Conservation (phyloP, 2,888 invertebrate species). For the Apomyelois bistriatella region DNA sequence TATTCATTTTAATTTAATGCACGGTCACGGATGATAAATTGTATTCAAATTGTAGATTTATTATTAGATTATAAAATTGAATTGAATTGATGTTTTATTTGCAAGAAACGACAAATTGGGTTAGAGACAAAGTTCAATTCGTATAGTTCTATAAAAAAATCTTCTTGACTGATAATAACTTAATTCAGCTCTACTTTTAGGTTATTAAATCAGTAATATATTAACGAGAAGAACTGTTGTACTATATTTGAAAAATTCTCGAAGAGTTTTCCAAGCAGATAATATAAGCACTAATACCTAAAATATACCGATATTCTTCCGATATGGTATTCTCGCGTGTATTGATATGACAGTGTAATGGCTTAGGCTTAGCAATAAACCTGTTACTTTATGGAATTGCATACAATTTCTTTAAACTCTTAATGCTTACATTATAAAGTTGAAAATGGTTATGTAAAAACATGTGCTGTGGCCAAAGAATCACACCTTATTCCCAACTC, state of each 20-base stretch:
- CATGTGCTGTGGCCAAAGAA: not conserved
- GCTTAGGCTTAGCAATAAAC: slow-evolving; percentile 28
- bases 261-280: not conserved
- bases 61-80: too few relatives aligned
- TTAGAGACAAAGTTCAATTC: too few relatives aligned
- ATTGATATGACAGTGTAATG: slow-evolving; percentile 31
- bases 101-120: too few relatives aligned
- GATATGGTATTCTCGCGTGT: slow-evolving; percentile 17
- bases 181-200: too few relatives aligned
- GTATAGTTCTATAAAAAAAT: too few relatives aligned
- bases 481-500: not conserved
- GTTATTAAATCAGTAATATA: too few relatives aligned
- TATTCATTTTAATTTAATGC: not conserved
- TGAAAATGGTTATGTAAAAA: slow-evolving; percentile 12
- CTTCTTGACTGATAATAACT: too few relatives aligned
- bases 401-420: not conserved
- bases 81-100: too few relatives aligned
- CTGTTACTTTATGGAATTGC: slow-evolving; percentile 22
- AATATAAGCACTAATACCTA: slow-evolving; percentile 1
- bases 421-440: slow-evolving; percentile 16
- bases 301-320: slow-evolving; percentile 4
- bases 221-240: too few relatives aligned
- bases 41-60: too few relatives aligned
- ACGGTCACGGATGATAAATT: not conserved
- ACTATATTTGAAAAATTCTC: not conserved